Conservation (phyloP, 1,140 invertebrate genomes). For the Globodera rostochiensis region DNA sequence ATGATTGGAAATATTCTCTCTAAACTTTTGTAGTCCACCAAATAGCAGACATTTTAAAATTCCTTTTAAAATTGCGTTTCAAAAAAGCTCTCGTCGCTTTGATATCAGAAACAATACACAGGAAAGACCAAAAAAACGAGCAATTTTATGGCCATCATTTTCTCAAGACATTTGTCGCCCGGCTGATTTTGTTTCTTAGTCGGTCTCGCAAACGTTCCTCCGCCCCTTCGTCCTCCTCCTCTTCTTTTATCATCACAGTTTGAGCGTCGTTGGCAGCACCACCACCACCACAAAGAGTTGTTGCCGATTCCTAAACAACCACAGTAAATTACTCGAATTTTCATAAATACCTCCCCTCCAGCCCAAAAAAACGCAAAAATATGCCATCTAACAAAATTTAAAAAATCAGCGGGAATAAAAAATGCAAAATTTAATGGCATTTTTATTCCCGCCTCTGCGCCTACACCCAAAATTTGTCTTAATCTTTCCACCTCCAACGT, state of each 20-base stretch:
- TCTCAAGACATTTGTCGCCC: not conserved
- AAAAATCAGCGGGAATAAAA: too few relatives aligned
- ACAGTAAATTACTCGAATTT: too few relatives aligned
- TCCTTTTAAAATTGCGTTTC: too few relatives aligned
- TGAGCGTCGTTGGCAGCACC: not conserved
- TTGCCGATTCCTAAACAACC: not conserved
- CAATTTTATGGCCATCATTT: not conserved
- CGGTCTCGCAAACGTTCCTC: slow-evolving; percentile 15
- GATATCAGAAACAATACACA: not conserved
- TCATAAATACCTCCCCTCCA: too few relatives aligned
- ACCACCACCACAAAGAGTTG: not conserved
- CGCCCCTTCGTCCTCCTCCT: slow-evolving; percentile 5
- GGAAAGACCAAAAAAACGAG: not conserved
- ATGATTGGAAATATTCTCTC: too few relatives aligned
- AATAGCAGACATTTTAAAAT: too few relatives aligned
- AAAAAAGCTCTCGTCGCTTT: too few relatives aligned
- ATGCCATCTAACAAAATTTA: not conserved
- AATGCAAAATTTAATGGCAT: too few relatives aligned
- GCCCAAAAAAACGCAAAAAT: not conserved
- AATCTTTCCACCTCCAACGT: too few relatives aligned
- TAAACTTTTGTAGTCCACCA: too few relatives aligned
- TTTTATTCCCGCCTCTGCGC: too few relatives aligned
- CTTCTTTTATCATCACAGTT: slow-evolving; percentile 8
- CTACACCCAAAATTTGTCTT: too few relatives aligned
- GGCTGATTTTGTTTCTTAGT: slow-evolving; percentile 24